Percentiles rank a stretch among this genome's conserved stretches.
Evolutionary conservation across 2,888 invertebrate genomes (phyloP).

Genomic region (Therioaphis trifolii): DNA sequence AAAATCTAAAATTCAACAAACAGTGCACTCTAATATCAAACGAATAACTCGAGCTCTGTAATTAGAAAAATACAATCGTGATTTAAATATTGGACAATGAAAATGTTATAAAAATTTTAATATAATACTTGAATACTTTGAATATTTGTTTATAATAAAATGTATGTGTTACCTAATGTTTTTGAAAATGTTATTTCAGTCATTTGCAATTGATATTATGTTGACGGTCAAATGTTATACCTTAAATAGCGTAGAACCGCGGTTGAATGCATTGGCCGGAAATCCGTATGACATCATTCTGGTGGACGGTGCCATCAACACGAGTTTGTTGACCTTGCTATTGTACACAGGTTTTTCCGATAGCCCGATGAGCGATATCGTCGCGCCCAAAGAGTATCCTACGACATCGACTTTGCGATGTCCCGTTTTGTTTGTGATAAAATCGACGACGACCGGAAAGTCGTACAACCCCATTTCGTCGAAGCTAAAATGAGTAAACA

Average conservation of each 20-base stretch:
- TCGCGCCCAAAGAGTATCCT: conserved; percentile 64
- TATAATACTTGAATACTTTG: too few relatives aligned
- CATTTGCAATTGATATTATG: too few relatives aligned
- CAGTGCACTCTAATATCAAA: too few relatives aligned
- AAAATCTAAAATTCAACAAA: too few relatives aligned
- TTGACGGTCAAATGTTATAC: too few relatives aligned
- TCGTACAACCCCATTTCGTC: conserved; percentile 49
- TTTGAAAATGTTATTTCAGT: too few relatives aligned
- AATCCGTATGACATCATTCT: conserved; percentile 56
- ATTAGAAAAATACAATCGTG: too few relatives aligned
- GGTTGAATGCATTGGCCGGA: conserved; percentile 23
- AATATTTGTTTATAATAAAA: too few relatives aligned
- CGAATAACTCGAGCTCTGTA: too few relatives aligned
- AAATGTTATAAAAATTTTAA: too few relatives aligned
- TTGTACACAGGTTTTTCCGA: conserved; percentile 63
- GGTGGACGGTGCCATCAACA: conserved; percentile 64
- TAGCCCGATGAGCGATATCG: conserved; percentile 58
- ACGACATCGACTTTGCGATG: conserved; percentile 28
- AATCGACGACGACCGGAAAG: conserved; percentile 44
- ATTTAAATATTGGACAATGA: too few relatives aligned
- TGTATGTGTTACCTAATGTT: too few relatives aligned
- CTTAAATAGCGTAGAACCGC: not conserved
- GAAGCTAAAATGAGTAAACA: conserved; percentile 6
- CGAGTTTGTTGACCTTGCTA: conserved; percentile 60
- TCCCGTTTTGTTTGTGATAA: conserved; percentile 43